Evolutionary conservation across 1,140 invertebrate species (phyloP).

Genomic region (Solenopsis fugax): DNA sequence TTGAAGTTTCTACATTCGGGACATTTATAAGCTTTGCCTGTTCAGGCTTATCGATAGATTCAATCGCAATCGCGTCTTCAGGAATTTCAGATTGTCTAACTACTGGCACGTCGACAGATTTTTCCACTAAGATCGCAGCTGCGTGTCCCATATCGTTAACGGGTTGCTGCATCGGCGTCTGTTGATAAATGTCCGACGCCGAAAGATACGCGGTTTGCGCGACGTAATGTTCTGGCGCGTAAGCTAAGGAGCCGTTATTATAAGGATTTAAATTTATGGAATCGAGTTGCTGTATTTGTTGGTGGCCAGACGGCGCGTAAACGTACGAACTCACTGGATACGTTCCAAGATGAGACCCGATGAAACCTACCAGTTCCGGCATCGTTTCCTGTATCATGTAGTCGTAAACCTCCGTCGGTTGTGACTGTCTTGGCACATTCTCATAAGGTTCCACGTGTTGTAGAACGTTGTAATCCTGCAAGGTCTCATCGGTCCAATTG

Average conservation of each 20-base stretch:
- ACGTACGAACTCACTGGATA: constrained; percentile 82
- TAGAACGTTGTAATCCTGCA: constrained; percentile 71
- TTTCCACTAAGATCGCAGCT: constrained; percentile 4
- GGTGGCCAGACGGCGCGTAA: constrained; percentile 71
- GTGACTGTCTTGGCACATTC: constrained; percentile 21
- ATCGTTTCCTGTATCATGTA: constrained; percentile 85
- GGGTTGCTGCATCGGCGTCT: constrained; percentile 58
- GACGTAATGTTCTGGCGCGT: constrained; percentile 74
- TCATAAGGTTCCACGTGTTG: constrained; percentile 59
- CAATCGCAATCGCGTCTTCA: not conserved
- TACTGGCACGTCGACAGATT: constrained; percentile 34
- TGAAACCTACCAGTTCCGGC: constrained; percentile 87
- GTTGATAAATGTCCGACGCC: constrained; percentile 75
- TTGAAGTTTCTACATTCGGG: constrained; percentile 6
- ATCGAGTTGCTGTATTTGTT: constrained; percentile 76
- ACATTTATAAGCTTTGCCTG: not conserved
- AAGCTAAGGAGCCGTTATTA: constrained; percentile 74
- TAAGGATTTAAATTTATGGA: constrained; percentile 74
- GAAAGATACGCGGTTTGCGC: constrained; percentile 76
- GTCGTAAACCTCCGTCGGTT: constrained; percentile 80
- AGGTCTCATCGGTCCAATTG: constrained; percentile 73
- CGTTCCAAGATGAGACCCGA: constrained; percentile 84
- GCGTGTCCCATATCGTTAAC: not conserved
- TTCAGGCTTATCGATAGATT: constrained; percentile 10
- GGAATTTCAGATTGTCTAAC: not conserved